Evolutionary conservation across 2,888 invertebrate species (phyloP).

Genomic region (Mimumesa dahlbomi): DNA sequence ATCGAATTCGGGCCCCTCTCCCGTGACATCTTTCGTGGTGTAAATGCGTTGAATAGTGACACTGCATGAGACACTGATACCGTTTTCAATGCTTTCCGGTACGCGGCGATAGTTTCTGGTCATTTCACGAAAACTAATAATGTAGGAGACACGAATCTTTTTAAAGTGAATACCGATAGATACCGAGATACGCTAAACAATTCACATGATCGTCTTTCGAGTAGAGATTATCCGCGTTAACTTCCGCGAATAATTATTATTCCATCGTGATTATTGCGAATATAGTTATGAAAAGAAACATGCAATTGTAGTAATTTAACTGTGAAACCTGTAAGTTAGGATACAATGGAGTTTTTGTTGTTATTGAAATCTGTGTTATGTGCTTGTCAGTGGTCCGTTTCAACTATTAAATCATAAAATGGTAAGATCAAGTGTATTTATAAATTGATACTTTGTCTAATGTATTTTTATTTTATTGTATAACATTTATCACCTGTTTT

Average conservation of each 20-base stretch:
- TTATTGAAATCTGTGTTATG: constrained; percentile 65
- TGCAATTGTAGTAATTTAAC: constrained; percentile 44
- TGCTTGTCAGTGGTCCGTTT: constrained; percentile 65
- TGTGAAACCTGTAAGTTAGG: constrained; percentile 43
- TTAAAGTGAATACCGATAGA: constrained; percentile 22
- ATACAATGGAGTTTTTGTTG: constrained; percentile 68
- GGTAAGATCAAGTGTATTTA: constrained; percentile 60
- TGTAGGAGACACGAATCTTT: constrained; percentile 12
- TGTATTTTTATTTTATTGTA: neutral
- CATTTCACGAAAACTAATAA: constrained; percentile 35
- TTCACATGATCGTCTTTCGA: constrained; percentile 8
- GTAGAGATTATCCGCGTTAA: constrained; percentile 8
- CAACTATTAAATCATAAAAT: constrained; percentile 70
- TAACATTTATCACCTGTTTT: neutral
- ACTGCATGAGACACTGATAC: constrained; percentile 3
- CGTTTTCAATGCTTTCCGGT: constrained; percentile 19
- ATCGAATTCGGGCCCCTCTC: too few species aligned
- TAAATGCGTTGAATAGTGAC: too few species aligned
- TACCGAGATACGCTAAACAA: constrained; percentile 6
- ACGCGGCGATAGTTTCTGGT: constrained; percentile 17
- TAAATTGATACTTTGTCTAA: neutral
- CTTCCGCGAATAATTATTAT: constrained; percentile 1
- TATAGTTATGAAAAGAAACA: constrained; percentile 2
- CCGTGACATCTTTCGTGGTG: too few species aligned
- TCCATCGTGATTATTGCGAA: neutral